These are phyloP conservation scores for Sigmodon hispidus DNA, from an alignment of 2,113 vertebrate species.

Conservation along the genomic window DNA sequence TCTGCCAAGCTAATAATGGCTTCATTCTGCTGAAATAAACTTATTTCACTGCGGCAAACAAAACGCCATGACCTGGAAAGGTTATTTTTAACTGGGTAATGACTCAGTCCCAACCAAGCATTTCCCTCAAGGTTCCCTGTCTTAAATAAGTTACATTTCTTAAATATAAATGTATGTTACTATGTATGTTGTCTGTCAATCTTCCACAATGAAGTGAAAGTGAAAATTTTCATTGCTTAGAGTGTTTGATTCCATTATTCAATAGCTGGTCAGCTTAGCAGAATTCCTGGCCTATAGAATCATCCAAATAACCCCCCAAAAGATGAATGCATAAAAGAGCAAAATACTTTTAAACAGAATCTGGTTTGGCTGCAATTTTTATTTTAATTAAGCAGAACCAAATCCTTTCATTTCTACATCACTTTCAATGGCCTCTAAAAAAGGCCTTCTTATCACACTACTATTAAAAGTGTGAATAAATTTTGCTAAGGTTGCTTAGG, in stretches of 20 bases:
- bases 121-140: constrained; percentile 80
- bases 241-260: constrained; percentile 48
- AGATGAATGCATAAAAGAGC: not conserved
- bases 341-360: constrained; percentile 16
- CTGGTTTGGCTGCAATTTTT: not conserved
- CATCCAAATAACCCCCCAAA: constrained; percentile 36
- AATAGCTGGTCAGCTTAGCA: constrained; percentile 62
- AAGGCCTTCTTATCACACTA: constrained; percentile 16
- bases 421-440: constrained; percentile 43
- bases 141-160: constrained; percentile 85
- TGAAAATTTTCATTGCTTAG: constrained; percentile 46
- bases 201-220: not conserved
- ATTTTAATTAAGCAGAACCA: constrained; percentile 19
- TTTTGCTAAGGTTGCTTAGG: not conserved
- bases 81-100: constrained; percentile 95
- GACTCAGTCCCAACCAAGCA: constrained; percentile 88
- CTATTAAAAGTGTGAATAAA: constrained; percentile 48
- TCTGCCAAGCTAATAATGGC: constrained; percentile 93
- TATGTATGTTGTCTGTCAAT: constrained; percentile 46
- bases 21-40: constrained; percentile 97
- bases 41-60: constrained; percentile 97
- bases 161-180: constrained; percentile 68
- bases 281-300: constrained; percentile 3
- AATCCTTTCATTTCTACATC: not conserved
- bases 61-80: constrained; percentile 97